Conservation (phyloP, 2,888 invertebrate species). For the Diploptera punctata region DNA sequence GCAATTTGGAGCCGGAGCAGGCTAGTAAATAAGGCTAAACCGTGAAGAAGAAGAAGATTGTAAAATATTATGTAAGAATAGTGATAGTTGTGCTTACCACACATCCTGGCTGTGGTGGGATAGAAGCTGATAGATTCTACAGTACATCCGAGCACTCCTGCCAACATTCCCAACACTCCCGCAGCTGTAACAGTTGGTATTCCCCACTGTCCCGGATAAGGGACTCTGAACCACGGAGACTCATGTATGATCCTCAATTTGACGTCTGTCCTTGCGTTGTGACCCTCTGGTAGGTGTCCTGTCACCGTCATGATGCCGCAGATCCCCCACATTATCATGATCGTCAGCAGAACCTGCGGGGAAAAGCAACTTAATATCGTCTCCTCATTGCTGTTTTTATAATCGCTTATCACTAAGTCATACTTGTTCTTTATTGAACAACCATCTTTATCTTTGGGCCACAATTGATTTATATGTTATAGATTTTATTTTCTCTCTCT, state of each 20-base stretch:
- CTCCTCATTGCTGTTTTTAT: too few relatives aligned
- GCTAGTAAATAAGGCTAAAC: too few relatives aligned
- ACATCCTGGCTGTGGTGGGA: conserved; percentile 87
- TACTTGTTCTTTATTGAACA: too few relatives aligned
- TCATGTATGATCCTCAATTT: conserved; percentile 72
- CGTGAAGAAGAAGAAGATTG: too few relatives aligned
- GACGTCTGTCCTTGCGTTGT: conserved; percentile 76
- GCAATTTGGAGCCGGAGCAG: too few relatives aligned
- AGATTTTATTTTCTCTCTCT: too few relatives aligned
- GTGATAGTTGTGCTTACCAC: conserved; percentile 61
- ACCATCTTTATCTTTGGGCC: too few relatives aligned
- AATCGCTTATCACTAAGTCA: too few relatives aligned
- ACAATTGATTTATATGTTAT: too few relatives aligned
- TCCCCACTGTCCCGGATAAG: conserved; percentile 87
- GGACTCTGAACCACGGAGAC: conserved; percentile 80
- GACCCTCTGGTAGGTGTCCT: conserved; percentile 66
- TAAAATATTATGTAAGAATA: too few relatives aligned
- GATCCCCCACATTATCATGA: conserved; percentile 77
- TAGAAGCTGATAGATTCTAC: conserved; percentile 89
- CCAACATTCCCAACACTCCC: conserved; percentile 79
- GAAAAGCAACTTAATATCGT: too few relatives aligned
- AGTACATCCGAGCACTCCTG: conserved; percentile 79
- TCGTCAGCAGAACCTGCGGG: conserved; percentile 77
- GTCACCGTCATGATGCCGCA: conserved; percentile 73
- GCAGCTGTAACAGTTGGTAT: conserved; percentile 70